Evolutionary conservation across 2,113 vertebrate genomes (phyloP), one percentile per base, ranked within the genome.

Genomic region (Etheostoma cragini): DNA sequence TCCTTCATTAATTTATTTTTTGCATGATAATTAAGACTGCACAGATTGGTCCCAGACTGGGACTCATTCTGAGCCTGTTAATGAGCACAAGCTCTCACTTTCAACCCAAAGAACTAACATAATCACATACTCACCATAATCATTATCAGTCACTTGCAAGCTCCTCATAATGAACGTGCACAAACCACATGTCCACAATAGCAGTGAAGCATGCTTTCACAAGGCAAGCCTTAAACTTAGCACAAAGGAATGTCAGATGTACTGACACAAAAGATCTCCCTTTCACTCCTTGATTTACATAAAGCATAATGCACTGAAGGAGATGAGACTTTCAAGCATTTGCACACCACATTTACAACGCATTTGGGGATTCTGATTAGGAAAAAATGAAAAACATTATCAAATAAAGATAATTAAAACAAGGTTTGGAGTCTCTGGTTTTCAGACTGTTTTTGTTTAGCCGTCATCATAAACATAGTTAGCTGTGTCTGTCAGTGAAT

Each of bases 231-330:
- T 87, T 82, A 78, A 88, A 88, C 74, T 75, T 76, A 33, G 57
- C 81, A 90, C 85, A 89, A 87, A 92, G 83, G 91, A 92, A 93
- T 90, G 88, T 90, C 71, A 85, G 73, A 90, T 77, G 78, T 81
- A 85, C 81, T 82, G 81, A 87, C 87, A 89, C 86, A 91, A 90
- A 92, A 85, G 82, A 86, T 67, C 66, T 52, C 65, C 68, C 24
- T 56, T 80, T 74, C 78, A 52, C 33, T 30, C 58, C 46, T 74
- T 88, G 89, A 89, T 93, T 90, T 90, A 91, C 76, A 89, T 83
- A 85, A 78, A 82, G 67, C 60, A 61, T 74, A 79, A 64, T 22
- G 69, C 88, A 77, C 65, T 5, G 54, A 76, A 70, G 80, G 81
- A 91, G 83, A 83, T 78, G 80, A 82, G 82, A 80, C 57, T 38